Base-by-base conservation (phyloP, 2,888 invertebrate genomes). In the Tholera decimalis region DNA sequence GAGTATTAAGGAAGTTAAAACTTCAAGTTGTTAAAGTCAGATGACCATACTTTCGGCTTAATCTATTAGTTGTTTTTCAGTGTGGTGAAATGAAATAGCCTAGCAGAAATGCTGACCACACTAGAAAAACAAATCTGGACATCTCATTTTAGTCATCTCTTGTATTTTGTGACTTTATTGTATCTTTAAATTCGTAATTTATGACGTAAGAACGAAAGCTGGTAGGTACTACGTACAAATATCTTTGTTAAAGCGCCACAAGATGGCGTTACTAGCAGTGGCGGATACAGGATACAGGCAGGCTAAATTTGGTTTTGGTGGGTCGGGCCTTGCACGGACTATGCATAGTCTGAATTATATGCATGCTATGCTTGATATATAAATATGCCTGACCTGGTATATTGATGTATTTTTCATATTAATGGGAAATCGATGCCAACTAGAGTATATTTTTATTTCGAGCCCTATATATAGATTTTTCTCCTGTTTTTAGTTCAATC, bases 131-230 rank as follows among this genome's bases (percentile, higher is more conserved):
- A 13, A 24, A 28, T 2, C 9, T 9, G 18, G 15, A 46, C 5
- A 18, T 39, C 9, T 26, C 8, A 15, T 56, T 69, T 37, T 46
- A n/a, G 6, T 33, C 20, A 2, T 47, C 11, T 59, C 18, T 33
- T n/a, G 7, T 57, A 60, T 50, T 65, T 77, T 65, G 73, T 72
- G 73, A 22, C 65, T 77, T 53, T 46, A 60, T 77, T 77, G 73
- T 49, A 15, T 57, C 46, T 43, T 37, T 22, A n/a, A 22, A 39
- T 70, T 54, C 53, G 53, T 58, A 41, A 39, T 33, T 6, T 53
- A 61, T 56, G 46, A 47, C 60, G 3, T 47, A 61, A 51, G 30
- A 68, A 74, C 54, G 7, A 30, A 35, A 3, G 35, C 8, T 54
- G 33, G 33, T 56, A 11, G 33, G 33, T 56, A 11, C 43, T 22